A percentile compares a stretch with the other conserved stretches of the same genome.
These are phyloP conservation scores for Oriolus oriolus DNA, from an alignment of 2,113 vertebrate genomes.

Conservation along the genomic window DNA sequence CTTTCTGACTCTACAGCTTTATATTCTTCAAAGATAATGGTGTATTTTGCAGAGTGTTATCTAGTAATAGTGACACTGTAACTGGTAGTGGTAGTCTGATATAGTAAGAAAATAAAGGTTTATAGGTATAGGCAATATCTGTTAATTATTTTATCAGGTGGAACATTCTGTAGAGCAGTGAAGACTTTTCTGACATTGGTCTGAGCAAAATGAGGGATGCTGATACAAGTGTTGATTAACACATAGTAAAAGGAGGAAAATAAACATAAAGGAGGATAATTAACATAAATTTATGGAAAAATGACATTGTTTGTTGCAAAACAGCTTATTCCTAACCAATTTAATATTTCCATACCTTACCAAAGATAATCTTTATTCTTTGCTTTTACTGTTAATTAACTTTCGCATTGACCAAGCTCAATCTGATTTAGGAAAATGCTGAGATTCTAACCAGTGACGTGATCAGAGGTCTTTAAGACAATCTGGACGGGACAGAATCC, in stretches of 20 bases:
- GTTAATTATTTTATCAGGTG: neutral
- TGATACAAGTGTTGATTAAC: neutral
- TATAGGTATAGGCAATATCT: neutral
- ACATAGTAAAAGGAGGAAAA: neutral
- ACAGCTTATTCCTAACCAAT: neutral
- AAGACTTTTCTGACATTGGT: neutral
- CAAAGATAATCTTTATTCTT: neutral
- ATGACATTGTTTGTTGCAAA: neutral
- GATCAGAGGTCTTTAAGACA: neutral
- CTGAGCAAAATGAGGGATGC: neutral
- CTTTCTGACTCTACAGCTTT: neutral
- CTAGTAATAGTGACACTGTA: neutral
- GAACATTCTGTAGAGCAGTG: neutral
- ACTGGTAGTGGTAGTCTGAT: neutral
- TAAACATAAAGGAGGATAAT: neutral
- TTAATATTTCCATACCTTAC: neutral
- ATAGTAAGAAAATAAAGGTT: neutral
- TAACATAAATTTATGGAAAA: neutral
- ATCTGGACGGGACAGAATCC: neutral
- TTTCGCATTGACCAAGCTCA: neutral
- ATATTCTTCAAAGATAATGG: neutral
- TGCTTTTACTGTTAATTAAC: neutral
- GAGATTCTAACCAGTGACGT: neutral
- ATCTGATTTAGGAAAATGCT: neutral
- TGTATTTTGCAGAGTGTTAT: neutral